Percentiles rank a stretch among this genome's conserved stretches.
Conservation (phyloP, 2,797 vertebrate genomes). For the Leptatherina wallacei region DNA sequence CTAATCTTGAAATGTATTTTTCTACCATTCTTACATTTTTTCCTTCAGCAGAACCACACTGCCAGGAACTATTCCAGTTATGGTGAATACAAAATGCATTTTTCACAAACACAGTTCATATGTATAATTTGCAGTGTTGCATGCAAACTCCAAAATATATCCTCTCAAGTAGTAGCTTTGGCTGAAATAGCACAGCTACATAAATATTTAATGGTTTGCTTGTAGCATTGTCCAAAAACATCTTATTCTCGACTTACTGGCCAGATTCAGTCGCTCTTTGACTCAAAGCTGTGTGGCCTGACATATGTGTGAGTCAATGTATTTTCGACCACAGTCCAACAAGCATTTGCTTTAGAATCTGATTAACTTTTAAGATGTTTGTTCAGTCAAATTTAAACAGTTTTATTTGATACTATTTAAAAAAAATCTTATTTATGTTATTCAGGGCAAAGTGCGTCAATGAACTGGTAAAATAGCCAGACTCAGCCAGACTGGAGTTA, state of each 20-base stretch:
- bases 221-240: neutral
- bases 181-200: neutral
- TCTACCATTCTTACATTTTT: no score
- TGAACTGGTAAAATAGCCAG: neutral
- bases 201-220: neutral
- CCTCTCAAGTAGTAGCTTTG: neutral
- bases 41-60: neutral
- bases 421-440: neutral
- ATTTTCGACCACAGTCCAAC: neutral
- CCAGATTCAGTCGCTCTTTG: neutral
- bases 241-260: neutral
- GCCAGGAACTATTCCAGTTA: neutral
- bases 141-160: neutral
- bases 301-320: neutral
- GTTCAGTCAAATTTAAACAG: neutral
- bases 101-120: neutral
- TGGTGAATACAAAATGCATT: neutral
- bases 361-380: neutral
- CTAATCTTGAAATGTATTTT: no score
- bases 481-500: neutral
- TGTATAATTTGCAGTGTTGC: neutral
- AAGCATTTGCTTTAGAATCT: neutral
- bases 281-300: neutral
- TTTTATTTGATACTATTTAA: neutral
- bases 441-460: neutral